phyloP scores from a whole-genome alignment of 2,888 invertebrate species.

The Cetonia aurata region DNA sequence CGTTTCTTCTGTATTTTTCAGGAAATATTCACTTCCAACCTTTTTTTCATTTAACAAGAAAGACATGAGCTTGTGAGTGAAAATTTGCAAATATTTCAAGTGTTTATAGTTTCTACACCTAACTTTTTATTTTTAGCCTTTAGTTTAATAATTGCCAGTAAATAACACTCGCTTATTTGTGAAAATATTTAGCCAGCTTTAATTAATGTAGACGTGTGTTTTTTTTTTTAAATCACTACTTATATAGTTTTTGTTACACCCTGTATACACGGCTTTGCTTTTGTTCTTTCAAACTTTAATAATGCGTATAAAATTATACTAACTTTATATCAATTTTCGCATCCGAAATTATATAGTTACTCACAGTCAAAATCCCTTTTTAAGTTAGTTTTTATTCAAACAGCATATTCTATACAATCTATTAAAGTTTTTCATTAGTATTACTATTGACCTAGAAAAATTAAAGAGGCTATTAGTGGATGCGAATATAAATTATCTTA shows the following conservation, averaged over 20 bases:
- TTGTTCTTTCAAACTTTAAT: not conserved
- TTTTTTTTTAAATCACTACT: not conserved
- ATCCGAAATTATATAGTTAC: too few species aligned
- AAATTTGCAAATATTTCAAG: not conserved
- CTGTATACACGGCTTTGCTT: constrained; percentile 27
- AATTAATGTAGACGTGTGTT: not conserved
- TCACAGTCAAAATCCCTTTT: too few species aligned
- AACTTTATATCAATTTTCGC: constrained; percentile 7
- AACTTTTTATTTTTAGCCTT: too few species aligned
- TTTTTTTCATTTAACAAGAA: constrained; percentile 31
- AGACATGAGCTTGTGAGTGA: constrained; percentile 24
- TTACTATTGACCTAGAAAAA: too few species aligned
- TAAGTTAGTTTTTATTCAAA: too few species aligned
- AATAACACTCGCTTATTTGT: too few species aligned
- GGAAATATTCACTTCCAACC: constrained; percentile 23
- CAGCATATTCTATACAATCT: too few species aligned
- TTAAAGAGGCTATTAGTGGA: not conserved
- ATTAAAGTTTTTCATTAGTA: too few species aligned
- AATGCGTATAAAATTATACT: constrained; percentile 32
- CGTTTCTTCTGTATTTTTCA: constrained; percentile 1
- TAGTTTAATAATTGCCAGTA: too few species aligned
- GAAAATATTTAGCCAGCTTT: too few species aligned
- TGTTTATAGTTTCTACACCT: too few species aligned
- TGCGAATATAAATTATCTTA: not conserved
- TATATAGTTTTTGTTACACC: constrained; percentile 21